Conservation (phyloP, 2,888 invertebrate species). For the Thelaira solivaga region DNA sequence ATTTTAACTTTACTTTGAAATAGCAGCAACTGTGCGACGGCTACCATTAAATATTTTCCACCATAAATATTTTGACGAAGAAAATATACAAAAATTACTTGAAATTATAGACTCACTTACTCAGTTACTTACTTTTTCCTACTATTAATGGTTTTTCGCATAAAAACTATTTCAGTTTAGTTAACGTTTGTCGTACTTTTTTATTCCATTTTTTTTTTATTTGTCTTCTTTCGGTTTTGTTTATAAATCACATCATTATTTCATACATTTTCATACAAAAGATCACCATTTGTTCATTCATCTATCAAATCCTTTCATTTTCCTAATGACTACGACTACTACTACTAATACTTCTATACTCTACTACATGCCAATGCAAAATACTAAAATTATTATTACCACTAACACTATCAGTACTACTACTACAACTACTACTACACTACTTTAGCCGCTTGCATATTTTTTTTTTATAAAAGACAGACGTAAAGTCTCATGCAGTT, state of each 20-base stretch:
- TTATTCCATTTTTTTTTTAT: conserved; percentile 7
- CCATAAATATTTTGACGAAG: conserved; percentile 55
- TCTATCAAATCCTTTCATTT: conserved; percentile 63
- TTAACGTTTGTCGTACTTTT: conserved; percentile 21
- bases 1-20: conserved; percentile 23
- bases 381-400: conserved; percentile 4
- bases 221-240: conserved; percentile 46
- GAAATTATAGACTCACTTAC: conserved; percentile 51
- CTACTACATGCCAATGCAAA: no score
- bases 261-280: conserved; percentile 62
- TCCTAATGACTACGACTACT: conserved; percentile 59
- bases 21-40: conserved; percentile 35
- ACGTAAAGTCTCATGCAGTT: conserved; percentile 30
- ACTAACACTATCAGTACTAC: conserved; percentile 1
- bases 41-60: conserved; percentile 54
- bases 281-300: conserved; percentile 62
- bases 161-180: conserved; percentile 60
- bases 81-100: conserved; percentile 50
- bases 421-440: no score
- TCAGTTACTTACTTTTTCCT: conserved; percentile 26
- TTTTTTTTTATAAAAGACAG: conserved; percentile 14
- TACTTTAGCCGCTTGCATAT: conserved; percentile 3
- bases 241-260: conserved; percentile 63
- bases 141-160: conserved; percentile 53
- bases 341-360: conserved; percentile 4